Percentiles rank a stretch among this genome's conserved stretches.
Conservation (phyloP, 2,113 vertebrate genomes). For the Varanus komodoensis region DNA sequence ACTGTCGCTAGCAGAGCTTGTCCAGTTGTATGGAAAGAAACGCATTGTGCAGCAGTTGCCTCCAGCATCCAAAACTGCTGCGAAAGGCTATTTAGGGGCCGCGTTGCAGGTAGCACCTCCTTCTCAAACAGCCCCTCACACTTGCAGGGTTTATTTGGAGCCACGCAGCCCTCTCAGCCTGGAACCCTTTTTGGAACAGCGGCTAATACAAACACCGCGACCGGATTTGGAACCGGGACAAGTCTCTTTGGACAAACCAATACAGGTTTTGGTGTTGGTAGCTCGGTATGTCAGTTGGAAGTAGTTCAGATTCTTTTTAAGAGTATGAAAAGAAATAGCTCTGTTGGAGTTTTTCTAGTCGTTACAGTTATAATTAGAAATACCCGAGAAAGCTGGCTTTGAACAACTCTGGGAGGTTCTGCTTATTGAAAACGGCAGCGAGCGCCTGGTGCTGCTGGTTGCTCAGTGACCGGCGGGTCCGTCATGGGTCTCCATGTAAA, state of each 20-base stretch:
- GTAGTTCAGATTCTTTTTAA: no score
- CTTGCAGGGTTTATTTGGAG: conserved; percentile 91
- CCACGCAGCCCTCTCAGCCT: conserved; percentile 84
- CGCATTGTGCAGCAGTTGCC: no score
- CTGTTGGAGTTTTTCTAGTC: not conserved
- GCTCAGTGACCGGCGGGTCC: not conserved
- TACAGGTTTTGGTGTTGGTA: conserved; percentile 89
- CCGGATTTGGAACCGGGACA: conserved; percentile 84
- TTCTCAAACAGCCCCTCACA: conserved; percentile 41
- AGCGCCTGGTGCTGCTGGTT: not conserved
- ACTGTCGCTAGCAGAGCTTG: not conserved
- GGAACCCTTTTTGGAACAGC: conserved; percentile 89
- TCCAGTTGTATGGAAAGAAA: no score
- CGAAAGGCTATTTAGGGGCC: not conserved
- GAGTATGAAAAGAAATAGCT: not conserved
- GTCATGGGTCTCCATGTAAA: not conserved
- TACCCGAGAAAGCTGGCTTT: not conserved
- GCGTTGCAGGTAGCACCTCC: accelerated
- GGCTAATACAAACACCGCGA: conserved; percentile 87
- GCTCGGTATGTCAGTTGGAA: conserved; percentile 80
- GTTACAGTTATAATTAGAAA: not conserved
- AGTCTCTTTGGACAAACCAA: conserved; percentile 89
- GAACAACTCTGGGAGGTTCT: not conserved
- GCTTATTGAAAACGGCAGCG: not conserved
- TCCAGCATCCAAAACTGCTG: no score